Evolutionary conservation across 2,113 vertebrate genomes (phyloP), one percentile per base, ranked within the genome.

Genomic region (Anolis sagrei): DNA sequence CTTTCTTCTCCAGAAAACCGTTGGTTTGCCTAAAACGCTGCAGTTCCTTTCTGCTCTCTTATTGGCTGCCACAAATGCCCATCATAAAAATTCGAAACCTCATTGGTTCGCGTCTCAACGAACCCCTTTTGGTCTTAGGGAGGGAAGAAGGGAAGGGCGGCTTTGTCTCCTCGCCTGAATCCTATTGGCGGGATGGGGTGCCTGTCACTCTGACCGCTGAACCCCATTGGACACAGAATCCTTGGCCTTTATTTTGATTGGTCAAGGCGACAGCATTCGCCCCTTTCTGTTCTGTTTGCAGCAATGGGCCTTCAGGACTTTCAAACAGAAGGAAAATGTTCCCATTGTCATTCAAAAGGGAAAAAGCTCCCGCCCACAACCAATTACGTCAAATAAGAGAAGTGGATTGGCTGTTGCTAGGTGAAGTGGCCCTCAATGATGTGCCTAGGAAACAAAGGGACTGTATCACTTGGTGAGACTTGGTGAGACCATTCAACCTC

Each of bases 1-100:
- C 72, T 72, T 68, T 54, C 54, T 21, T 75, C 84, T 87, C 21
- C 86, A 80, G 48, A 72, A 79, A 66, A 69, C 36, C 18, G 27
- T 80, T 64, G 48, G 61, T 82, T 82, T 78, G 44, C 69, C 79
- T 19, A n/a, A 5, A 69, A 18, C 34, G 29, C 32, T 32, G 25
- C 76, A 29, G n/a, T 32, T 25, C 62, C 27, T 32, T n/a, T 27
- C 70, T 79, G 27, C 0, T 1, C 58, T 36, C 25, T 72, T 1
- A 51, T 79, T 88, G 86, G 86, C 0, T 48, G n/a, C n/a, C n/a
- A 1, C 0, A 0, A 0, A 0, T 25, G 82, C 73, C 85, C 5
- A 21, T 86, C 85, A 86, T 32, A 2, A n/a, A 0, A 0, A 2
- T 76, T 3, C 68, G 49, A 18, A 5, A 49, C 1, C 36, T 29